Conservation (phyloP, 2,797 vertebrate species). For the Neosalanx taihuensis region DNA sequence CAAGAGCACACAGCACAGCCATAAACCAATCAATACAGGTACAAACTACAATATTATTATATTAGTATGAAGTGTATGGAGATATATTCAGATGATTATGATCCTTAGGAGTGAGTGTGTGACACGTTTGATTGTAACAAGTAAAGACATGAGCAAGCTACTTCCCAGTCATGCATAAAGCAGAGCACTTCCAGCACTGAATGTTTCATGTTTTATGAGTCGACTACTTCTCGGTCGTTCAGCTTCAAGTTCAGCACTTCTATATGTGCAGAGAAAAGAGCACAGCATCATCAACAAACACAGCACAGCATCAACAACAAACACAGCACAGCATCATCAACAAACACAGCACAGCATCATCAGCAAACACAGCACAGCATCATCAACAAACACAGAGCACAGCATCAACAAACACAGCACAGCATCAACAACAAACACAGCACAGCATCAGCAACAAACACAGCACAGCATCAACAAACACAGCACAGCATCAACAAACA, state of each 20-base stretch:
- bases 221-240: slow-evolving; percentile 23
- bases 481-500: no score
- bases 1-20: slow-evolving; percentile 49
- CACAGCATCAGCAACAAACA: no score
- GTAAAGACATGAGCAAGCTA: slow-evolving; percentile 38
- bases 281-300: not conserved
- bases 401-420: no score
- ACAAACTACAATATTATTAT: not conserved
- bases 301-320: no score
- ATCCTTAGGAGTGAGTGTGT: slow-evolving; percentile 19
- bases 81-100: slow-evolving; percentile 19
- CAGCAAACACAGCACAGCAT: no score
- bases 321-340: no score
- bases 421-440: no score
- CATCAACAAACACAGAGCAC: no score
- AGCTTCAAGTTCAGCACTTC: not conserved
- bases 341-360: no score
- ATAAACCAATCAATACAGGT: no score
- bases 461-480: no score
- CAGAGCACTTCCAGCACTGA: slow-evolving; percentile 62
- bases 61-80: not conserved
- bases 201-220: slow-evolving; percentile 60
- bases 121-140: slow-evolving; percentile 41
- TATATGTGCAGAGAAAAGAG: not conserved
- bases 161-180: slow-evolving; percentile 66